Percentiles rank a stretch among this genome's conserved stretches.
These are phyloP conservation scores for Bombus picipes DNA, from an alignment of 1,140 invertebrate genomes.

Conservation along the genomic window DNA sequence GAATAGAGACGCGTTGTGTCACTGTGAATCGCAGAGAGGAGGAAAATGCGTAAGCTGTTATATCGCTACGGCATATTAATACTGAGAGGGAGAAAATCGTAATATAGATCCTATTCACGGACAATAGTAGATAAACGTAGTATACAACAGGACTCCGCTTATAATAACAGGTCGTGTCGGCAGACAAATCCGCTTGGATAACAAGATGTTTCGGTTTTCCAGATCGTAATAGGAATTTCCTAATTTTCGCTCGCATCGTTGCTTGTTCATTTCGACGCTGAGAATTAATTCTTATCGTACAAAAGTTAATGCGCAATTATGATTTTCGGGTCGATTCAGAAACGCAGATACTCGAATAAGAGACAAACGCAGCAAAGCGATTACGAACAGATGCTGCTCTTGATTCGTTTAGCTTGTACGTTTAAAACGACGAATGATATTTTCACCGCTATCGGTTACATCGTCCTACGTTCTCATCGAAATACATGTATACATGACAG, in stretches of 20 bases:
- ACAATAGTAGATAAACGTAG: background rate
- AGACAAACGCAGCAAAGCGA: too few species aligned
- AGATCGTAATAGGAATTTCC: background rate
- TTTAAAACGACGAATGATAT: too few species aligned
- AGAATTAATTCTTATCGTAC: background rate
- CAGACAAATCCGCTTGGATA: background rate
- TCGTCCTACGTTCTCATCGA: too few species aligned
- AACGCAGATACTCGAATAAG: too few species aligned
- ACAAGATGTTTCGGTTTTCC: background rate
- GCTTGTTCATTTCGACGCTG: background rate
- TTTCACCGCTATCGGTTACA: too few species aligned
- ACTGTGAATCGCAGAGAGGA: background rate
- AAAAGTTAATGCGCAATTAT: too few species aligned
- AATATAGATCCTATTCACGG: background rate
- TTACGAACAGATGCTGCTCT: too few species aligned
- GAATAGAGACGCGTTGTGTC: too few species aligned
- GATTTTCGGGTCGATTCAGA: too few species aligned
- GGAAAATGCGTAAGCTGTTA: background rate
- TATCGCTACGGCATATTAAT: background rate
- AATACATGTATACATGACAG: too few species aligned
- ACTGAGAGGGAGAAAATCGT: background rate
- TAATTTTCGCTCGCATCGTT: background rate
- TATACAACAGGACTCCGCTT: background rate
- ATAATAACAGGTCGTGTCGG: background rate
- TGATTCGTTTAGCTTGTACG: too few species aligned